Base-by-base conservation (phyloP, 2,113 vertebrate species). In the Falco punctatus region DNA sequence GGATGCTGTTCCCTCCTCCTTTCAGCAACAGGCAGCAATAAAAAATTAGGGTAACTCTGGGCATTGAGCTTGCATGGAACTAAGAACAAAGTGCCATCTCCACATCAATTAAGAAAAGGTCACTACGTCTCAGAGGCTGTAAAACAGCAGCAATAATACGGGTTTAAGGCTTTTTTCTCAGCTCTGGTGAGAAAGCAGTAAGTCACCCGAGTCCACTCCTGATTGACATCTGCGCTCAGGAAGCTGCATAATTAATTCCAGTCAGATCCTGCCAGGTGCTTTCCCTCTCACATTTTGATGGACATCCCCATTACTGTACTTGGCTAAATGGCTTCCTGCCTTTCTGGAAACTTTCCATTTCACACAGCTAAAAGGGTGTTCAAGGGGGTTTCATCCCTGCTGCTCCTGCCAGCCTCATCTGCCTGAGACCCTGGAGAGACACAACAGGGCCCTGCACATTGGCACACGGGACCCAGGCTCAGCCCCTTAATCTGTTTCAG, bases 31-130 rank as follows among this genome's bases (percentile, higher is more conserved):
- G 38, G 54, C 73, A 59, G 61, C 24, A 27, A 24, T 32, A 24
- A 73, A 70, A 66, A 35, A 20, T 23, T 4, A 17, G 54, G 66
- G 86, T n/a, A 58, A 26, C 72, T 42, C 16, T 70, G 64, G 51
- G 70, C 71, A 35, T 3, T 10, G 48, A 62, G 86, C 74, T 66
- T 10, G 44, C 35, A 16, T 35, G 49, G 70, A 55, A 59, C 42
- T 6, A 35, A 74, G 77, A 88, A 28, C 55, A 24, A 79, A 71
- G 65, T 15, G 69, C 65, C 54, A 30, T 64, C 49, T 59, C 55
- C 54, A 57, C 58, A 61, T 58, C 85, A 67, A 13, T 90, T 77
- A 55, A 24, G 48, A 42, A 88, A 93, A 96, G 96, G 94, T 90
- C 57, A 32, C 20, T 23, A 5, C 51, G 15, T 19, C 94, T 46